A percentile compares a stretch with the other conserved stretches of the same genome.
Conservation (phyloP, 2,113 vertebrate species). For the Aegithalos caudatus region DNA sequence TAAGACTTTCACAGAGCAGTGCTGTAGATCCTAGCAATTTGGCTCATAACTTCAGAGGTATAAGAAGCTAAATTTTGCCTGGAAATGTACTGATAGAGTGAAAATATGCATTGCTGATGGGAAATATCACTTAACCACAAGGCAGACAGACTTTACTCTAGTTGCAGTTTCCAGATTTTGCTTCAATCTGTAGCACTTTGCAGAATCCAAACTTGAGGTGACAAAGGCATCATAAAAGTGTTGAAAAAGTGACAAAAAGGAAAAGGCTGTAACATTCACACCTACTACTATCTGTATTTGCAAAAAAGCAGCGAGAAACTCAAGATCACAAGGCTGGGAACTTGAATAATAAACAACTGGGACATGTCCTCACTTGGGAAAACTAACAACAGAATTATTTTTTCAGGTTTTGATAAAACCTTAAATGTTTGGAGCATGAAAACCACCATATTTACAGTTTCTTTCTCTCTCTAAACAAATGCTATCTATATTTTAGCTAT, state of each 20-base stretch:
- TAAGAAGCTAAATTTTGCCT: neutral
- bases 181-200: conserved; percentile 12
- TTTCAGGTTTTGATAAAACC: neutral
- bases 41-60: neutral
- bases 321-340: conserved; percentile 21
- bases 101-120: neutral
- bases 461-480: neutral
- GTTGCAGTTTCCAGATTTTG: conserved; percentile 4
- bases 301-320: conserved; percentile 14
- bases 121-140: conserved; percentile 27
- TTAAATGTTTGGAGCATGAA: neutral
- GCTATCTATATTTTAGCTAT: neutral
- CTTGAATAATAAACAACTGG: conserved; percentile 32
- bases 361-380: neutral
- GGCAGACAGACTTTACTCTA: conserved; percentile 24
- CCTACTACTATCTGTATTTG: conserved; percentile 5
- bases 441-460: neutral
- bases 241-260: conserved; percentile 13
- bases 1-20: neutral
- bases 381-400: neutral
- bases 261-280: conserved; percentile 18
- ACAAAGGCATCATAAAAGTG: neutral
- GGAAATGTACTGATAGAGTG: neutral
- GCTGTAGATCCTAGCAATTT: neutral
- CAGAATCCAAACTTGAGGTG: conserved; percentile 34